These are phyloP conservation scores for Dermatophagoides farinae DNA, from an alignment of 1,140 invertebrate species.

Conservation along the genomic window DNA sequence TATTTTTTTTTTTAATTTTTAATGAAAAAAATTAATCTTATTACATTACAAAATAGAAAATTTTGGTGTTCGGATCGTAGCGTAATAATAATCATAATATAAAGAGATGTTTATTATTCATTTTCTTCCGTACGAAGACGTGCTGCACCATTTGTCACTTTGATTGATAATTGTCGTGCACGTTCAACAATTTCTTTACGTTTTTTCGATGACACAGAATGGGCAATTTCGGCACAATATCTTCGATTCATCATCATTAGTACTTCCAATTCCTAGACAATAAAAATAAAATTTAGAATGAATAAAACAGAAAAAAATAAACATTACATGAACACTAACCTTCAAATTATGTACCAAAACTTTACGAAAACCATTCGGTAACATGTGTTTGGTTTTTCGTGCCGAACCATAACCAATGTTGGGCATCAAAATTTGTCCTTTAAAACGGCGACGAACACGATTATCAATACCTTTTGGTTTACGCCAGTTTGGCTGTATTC, in stretches of 20 bases:
- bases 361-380: slow-evolving; percentile 92
- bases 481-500: slow-evolving; percentile 53
- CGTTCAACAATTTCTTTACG: slow-evolving; percentile 85
- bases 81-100: no score
- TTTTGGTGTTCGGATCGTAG: no score
- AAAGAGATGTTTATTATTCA: slow-evolving; percentile 46
- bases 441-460: slow-evolving; percentile 90
- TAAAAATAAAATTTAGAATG: background rate
- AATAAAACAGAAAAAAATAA: background rate
- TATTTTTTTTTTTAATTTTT: no score
- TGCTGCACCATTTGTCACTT: slow-evolving; percentile 85
- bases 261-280: slow-evolving; percentile 86
- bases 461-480: slow-evolving; percentile 99
- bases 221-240: slow-evolving; percentile 91
- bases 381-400: slow-evolving; percentile 79
- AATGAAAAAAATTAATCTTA: no score
- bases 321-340: slow-evolving; percentile 34
- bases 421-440: slow-evolving; percentile 96
- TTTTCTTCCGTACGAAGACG: slow-evolving; percentile 92
- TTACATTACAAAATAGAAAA: no score
- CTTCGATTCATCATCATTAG: slow-evolving; percentile 96
- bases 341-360: slow-evolving; percentile 64
- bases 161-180: slow-evolving; percentile 81
- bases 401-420: slow-evolving; percentile 96
- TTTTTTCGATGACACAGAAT: slow-evolving; percentile 87